Conservation (phyloP, 2,797 vertebrate genomes). For the Acanthornis magna region DNA sequence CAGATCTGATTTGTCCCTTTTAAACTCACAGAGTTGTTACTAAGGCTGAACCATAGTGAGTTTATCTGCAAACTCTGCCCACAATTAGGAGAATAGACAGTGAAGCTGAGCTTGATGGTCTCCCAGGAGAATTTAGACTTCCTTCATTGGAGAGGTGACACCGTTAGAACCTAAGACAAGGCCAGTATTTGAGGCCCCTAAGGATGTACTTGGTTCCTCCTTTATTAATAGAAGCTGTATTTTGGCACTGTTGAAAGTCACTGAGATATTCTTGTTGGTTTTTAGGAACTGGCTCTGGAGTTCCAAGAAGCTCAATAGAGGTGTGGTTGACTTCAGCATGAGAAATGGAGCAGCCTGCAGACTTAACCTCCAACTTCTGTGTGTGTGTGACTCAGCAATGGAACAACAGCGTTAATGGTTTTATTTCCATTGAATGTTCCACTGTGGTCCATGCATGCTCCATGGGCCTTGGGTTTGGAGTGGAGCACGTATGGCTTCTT, state of each 20-base stretch:
- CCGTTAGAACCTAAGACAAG: neutral
- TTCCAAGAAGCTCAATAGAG: neutral
- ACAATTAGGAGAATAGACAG: neutral
- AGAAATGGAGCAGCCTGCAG: neutral
- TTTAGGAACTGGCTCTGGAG: neutral
- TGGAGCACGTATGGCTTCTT: neutral
- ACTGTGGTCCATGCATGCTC: neutral
- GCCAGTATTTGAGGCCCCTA: neutral
- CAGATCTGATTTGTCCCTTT: neutral
- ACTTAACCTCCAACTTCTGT: neutral
- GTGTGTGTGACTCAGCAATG: neutral
- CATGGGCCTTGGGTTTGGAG: neutral
- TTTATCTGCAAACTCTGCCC: neutral
- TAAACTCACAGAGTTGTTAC: neutral
- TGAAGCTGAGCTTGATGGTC: neutral
- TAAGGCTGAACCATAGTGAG: fast-evolving
- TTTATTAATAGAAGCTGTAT: neutral
- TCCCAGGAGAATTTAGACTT: neutral
- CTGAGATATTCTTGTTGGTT: neutral
- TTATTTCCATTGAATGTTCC: neutral
- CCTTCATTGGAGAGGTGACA: neutral
- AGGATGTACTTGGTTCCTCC: neutral
- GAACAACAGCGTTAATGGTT: neutral
- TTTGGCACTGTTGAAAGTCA: neutral
- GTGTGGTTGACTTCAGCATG: neutral